These are phyloP conservation scores for Brachyistius frenatus DNA, from an alignment of 2,113 vertebrate genomes.

Conservation along the genomic window DNA sequence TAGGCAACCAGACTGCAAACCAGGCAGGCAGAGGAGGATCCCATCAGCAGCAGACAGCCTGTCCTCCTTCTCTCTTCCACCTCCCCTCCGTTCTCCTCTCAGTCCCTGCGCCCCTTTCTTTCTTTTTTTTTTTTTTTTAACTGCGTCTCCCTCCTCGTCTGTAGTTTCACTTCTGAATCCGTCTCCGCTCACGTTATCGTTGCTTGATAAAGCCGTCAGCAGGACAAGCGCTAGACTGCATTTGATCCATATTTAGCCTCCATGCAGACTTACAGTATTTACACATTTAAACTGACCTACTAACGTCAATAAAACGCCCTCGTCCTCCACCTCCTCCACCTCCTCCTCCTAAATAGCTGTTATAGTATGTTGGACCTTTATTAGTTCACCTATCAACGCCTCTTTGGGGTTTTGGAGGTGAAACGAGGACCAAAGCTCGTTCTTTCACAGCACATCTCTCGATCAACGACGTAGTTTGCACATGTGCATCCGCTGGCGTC, in stretches of 20 bases:
- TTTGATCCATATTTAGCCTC: not conserved
- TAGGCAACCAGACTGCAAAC: slow-evolving; percentile 81
- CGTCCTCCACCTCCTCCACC: too few species aligned
- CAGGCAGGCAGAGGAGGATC: slow-evolving; percentile 74
- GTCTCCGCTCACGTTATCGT: not conserved
- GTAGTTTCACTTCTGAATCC: slow-evolving; percentile 11
- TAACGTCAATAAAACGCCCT: too few species aligned
- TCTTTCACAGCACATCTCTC: too few species aligned
- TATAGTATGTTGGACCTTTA: too few species aligned
- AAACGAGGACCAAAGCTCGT: too few species aligned
- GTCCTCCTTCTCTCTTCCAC: slow-evolving; percentile 69
- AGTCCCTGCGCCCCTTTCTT: slow-evolving; percentile 22
- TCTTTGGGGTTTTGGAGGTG: too few species aligned
- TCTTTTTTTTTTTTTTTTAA: not conserved
- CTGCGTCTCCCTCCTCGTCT: not conserved
- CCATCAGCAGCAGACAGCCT: slow-evolving; percentile 77
- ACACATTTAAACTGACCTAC: too few species aligned
- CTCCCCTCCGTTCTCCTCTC: slow-evolving; percentile 34
- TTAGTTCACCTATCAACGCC: too few species aligned
- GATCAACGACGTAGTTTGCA: too few species aligned
- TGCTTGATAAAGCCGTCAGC: not conserved
- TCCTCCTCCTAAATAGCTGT: too few species aligned
- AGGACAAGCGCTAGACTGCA: not conserved
- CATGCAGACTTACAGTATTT: too few species aligned
- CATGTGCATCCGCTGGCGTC: too few species aligned